Percentiles rank a stretch among this genome's conserved stretches.
Conservation (phyloP, 2,113 vertebrate species). For the Catharus bicknelli region DNA sequence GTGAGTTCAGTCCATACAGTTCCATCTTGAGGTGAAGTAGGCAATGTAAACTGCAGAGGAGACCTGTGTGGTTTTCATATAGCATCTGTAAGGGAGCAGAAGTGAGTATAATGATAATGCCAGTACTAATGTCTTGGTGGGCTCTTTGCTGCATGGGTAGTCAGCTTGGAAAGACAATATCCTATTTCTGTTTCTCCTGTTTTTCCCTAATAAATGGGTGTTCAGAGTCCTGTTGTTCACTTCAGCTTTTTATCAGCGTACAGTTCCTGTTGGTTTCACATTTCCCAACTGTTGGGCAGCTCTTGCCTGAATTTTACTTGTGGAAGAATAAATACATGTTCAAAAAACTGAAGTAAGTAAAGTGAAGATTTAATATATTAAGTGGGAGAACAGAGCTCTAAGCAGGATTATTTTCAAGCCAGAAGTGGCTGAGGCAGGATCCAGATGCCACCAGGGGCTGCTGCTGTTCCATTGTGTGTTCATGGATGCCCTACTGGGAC, state of each 20-base stretch:
- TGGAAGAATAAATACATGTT: not conserved
- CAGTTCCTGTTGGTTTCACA: not conserved
- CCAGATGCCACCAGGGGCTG: constrained; percentile 12
- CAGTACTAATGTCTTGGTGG: not conserved
- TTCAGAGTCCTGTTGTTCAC: not conserved
- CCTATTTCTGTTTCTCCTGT: not conserved
- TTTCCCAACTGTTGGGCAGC: not conserved
- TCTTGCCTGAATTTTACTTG: not conserved
- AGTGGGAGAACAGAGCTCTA: not conserved
- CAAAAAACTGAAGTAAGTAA: not conserved
- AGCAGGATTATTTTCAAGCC: not conserved
- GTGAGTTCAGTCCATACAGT: not conserved
- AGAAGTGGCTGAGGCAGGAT: not conserved
- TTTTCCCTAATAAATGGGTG: not conserved
- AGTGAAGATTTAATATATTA: not conserved
- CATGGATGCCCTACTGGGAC: accelerated
- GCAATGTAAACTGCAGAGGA: not conserved
- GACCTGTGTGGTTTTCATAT: accelerated
- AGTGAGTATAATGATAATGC: too few species aligned
- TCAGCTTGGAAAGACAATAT: not conserved
- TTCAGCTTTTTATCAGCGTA: not conserved
- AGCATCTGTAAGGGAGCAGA: not conserved
- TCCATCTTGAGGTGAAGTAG: not conserved
- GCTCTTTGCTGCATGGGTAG: not conserved
- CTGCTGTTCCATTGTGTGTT: not conserved